Conservation (phyloP, 2,888 invertebrate genomes). For the Hemithea aestivaria region DNA sequence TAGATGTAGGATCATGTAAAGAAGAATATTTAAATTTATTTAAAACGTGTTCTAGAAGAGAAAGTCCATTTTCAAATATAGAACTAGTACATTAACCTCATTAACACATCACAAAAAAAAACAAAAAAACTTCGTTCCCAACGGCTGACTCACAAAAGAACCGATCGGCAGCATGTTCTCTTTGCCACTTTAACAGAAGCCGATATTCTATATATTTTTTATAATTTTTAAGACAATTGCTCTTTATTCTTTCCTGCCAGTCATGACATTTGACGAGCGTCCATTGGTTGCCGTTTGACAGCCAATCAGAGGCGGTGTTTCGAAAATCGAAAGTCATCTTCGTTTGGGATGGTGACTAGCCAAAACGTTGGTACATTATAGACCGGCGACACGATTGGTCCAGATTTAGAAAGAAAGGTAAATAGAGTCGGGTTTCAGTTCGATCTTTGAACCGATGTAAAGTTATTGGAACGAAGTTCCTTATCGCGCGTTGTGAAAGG, state of each 20-base stretch:
- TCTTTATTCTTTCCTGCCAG: slow-evolving; percentile 46
- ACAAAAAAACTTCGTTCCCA: slow-evolving; percentile 15
- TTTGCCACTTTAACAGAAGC: slow-evolving; percentile 74
- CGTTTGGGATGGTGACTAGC: slow-evolving; percentile 64
- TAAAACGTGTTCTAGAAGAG: no score
- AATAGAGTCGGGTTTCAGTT: slow-evolving; percentile 19
- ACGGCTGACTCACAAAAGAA: slow-evolving; percentile 22
- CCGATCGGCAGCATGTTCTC: slow-evolving; percentile 30
- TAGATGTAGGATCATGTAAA: no score
- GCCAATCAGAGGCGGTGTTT: slow-evolving; percentile 69
- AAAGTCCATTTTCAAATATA: no score
- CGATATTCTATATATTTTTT: slow-evolving; percentile 35
- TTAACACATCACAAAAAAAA: slow-evolving; percentile 18
- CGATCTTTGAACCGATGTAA: no score
- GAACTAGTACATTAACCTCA: slow-evolving; percentile 3
- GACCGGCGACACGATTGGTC: slow-evolving; percentile 39
- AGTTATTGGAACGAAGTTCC: no score
- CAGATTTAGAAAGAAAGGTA: slow-evolving; percentile 28
- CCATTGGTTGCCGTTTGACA: slow-evolving; percentile 72
- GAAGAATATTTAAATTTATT: no score
- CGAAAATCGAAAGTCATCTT: slow-evolving; percentile 72
- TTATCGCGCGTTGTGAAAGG: no score
- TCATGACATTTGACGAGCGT: slow-evolving; percentile 74
- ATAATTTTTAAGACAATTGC: slow-evolving; percentile 58
- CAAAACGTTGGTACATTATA: slow-evolving; percentile 7